Percentiles rank a stretch among this genome's conserved stretches.
Evolutionary conservation across 92 coral and sea anemone species (phyloP).

Genomic region (Galaxea fascicularis): DNA sequence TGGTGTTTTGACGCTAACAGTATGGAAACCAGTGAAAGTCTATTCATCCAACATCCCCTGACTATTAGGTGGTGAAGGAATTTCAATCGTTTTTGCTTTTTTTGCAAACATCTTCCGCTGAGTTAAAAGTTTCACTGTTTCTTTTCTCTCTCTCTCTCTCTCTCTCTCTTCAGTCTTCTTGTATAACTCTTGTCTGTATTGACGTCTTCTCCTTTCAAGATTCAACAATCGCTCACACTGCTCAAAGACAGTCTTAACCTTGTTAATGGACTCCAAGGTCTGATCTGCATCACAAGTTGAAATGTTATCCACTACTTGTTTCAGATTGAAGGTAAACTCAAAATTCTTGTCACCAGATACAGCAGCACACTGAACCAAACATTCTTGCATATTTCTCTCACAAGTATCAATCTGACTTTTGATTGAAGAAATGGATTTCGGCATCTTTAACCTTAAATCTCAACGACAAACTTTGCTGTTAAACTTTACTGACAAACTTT

Average conservation of each 20-base stretch:
- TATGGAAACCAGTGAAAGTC: neutral
- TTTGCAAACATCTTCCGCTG: neutral
- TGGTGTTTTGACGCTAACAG: too few relatives aligned
- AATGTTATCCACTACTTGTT: neutral
- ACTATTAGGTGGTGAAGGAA: neutral
- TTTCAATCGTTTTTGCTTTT: neutral
- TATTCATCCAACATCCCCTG: neutral
- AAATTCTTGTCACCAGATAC: slow-evolving; percentile 14
- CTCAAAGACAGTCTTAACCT: neutral
- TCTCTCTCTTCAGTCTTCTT: neutral
- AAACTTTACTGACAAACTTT: neutral
- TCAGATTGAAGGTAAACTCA: neutral
- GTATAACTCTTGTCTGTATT: neutral
- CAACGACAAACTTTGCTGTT: neutral
- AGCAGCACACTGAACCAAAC: slow-evolving; percentile 16
- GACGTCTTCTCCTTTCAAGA: slow-evolving; percentile 3
- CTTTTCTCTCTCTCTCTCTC: neutral
- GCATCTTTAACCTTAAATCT: neutral
- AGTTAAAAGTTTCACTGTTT: neutral
- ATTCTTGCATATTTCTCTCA: slow-evolving; percentile 11
- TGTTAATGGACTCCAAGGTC: neutral
- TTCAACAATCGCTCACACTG: neutral
- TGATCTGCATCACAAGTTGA: neutral
- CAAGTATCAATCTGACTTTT: slow-evolving; percentile 15
- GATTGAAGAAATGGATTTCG: slow-evolving; percentile 1